Base-by-base conservation (phyloP, 2,113 vertebrate genomes). In the Morone saxatilis region DNA sequence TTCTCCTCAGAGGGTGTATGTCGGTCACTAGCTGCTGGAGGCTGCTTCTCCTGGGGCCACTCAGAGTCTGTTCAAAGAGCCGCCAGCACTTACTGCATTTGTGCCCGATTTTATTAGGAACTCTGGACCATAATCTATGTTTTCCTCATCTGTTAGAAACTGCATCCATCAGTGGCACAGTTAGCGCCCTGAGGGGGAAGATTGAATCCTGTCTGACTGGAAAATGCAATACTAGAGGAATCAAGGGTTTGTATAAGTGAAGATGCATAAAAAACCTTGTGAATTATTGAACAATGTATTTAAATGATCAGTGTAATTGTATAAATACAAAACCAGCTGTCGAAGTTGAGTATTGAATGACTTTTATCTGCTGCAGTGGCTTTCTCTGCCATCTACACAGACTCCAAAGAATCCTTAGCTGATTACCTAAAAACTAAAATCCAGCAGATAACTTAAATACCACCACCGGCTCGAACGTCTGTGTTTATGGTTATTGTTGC, bases 31-130 rank as follows among this genome's bases (percentile, higher is more conserved):
- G 59, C 77, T 54, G 20, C 87, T 38, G 47, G 68, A 65, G 72
- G 84, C 87, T 62, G 69, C 59, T 61, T 69, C 86, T 88, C 87
- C 76, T 22, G 85, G 81, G 84, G 80, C 85, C 84, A 53, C 70
- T 91, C 81, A 67, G 74, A 67, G 71, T 83, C 83, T 88, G 89
- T 83, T 89, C 77, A 78, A 79, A 91, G 83, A 82, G 80, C 89
- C 67, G 61, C 10, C 77, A 82, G 85, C 72, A 83, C 87, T 86
- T 88, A 76, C 81, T 87, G 88, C 85, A 73, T 89, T 90, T 89
- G 71, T 22, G 40, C 83, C 91, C 86, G 63, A 78, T 92, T 90
- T 93, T 84, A 88, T 89, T 93, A 85, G 70, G 50, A 84, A 88
- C 88, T 92, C 86, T 77, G 78, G 78, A 88, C 76, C 51, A 77